phyloP scores from a whole-genome alignment of 2,888 invertebrate genomes.

The Cyrtodaria siliqua region DNA sequence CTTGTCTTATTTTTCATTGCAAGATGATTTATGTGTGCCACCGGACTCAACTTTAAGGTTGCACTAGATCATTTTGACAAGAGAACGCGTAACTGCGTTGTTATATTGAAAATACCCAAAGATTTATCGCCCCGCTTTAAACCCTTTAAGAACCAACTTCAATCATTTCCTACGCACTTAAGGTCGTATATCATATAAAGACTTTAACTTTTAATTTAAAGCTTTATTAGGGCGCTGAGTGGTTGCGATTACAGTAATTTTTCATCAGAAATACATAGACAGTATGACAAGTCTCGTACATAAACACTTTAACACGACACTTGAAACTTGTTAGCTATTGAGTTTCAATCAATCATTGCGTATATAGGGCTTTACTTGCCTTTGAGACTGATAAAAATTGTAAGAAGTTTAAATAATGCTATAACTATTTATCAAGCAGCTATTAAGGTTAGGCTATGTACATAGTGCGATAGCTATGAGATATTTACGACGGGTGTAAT shows the following conservation, averaged over 20 bases:
- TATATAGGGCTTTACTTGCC: slow-evolving; percentile 56
- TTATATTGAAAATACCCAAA: background rate
- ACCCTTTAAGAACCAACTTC: slow-evolving; percentile 17
- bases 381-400: slow-evolving; percentile 65
- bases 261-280: slow-evolving; percentile 43
- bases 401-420: slow-evolving; percentile 66
- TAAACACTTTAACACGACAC: slow-evolving; percentile 63
- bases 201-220: slow-evolving; percentile 56
- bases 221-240: slow-evolving; percentile 39
- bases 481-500: slow-evolving; percentile 35
- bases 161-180: slow-evolving; percentile 23
- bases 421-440: slow-evolving; percentile 61
- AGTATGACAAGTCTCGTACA: slow-evolving; percentile 53
- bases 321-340: slow-evolving; percentile 61
- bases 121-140: slow-evolving; percentile 25
- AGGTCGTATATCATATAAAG: slow-evolving; percentile 39
- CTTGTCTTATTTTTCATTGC: too few relatives aligned
- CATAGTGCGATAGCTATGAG: slow-evolving; percentile 46
- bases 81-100: too few relatives aligned
- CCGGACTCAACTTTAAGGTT: too few relatives aligned
- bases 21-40: too few relatives aligned
- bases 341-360: slow-evolving; percentile 63
- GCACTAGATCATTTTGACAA: too few relatives aligned
- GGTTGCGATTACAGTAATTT: slow-evolving; percentile 49
- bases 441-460: slow-evolving; percentile 37